Percentiles rank a stretch among this genome's conserved stretches.
Conservation (phyloP, 2,888 invertebrate species). For the Agriotes lineatus region DNA sequence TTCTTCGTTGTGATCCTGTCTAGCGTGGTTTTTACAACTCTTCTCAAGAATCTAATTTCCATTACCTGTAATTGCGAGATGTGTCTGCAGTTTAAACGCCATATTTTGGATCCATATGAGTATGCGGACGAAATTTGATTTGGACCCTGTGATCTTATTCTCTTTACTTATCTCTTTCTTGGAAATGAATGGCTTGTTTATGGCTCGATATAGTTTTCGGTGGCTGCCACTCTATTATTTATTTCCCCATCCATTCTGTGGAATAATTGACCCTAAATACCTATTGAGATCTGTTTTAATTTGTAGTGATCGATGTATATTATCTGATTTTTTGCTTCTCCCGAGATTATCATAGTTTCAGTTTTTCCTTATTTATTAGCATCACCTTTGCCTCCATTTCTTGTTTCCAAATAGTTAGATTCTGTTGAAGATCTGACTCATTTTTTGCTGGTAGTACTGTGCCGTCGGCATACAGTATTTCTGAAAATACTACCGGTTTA, state of each 20-base stretch:
- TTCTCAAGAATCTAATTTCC: neutral
- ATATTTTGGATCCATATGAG: neutral
- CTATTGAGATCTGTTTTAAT: neutral
- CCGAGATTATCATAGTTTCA: neutral
- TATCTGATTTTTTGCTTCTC: neutral
- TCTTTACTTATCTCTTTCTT: neutral
- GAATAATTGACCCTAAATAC: neutral
- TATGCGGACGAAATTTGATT: neutral
- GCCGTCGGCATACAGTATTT: neutral
- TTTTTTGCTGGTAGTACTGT: neutral
- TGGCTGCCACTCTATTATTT: neutral
- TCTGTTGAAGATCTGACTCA: neutral
- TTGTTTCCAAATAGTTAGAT: neutral
- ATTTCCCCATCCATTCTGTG: too few species aligned
- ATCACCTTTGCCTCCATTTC: neutral
- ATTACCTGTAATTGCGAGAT: neutral
- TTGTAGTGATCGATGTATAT: slow-evolving; percentile 1
- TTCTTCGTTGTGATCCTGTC: neutral
- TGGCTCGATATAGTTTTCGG: neutral
- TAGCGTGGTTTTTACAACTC: neutral
- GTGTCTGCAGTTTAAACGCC: neutral
- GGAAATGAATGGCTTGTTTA: too few species aligned
- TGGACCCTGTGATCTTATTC: neutral
- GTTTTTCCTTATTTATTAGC: neutral
- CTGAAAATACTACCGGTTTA: neutral